These are phyloP conservation scores for Caenorhabditis remanei DNA, from an alignment of 1,140 invertebrate species.

Conservation along the genomic window DNA sequence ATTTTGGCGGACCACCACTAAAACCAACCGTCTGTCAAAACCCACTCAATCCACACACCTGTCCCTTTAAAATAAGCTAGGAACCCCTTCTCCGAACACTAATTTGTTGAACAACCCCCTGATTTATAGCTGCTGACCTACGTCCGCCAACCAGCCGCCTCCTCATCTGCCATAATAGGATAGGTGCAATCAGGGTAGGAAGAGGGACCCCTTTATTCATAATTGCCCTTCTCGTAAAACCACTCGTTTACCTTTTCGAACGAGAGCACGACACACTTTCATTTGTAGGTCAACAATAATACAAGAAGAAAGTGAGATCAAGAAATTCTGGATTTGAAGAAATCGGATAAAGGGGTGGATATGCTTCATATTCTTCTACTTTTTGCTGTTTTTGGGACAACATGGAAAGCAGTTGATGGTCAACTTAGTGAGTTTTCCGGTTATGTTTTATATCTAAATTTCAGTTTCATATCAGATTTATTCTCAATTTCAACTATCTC, in stretches of 20 bases:
- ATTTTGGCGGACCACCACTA: background rate
- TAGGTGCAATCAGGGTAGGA: slow-evolving; percentile 10
- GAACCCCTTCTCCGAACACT: background rate
- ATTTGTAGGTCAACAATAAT: slow-evolving; percentile 12
- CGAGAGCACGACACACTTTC: slow-evolving; percentile 19
- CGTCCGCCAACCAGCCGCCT: background rate
- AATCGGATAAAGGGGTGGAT: background rate
- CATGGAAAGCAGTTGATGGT: background rate
- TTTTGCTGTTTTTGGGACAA: background rate
- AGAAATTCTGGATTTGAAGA: background rate
- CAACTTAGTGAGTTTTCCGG: slow-evolving; percentile 22
- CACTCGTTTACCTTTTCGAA: background rate
- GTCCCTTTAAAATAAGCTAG: background rate
- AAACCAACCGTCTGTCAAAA: slow-evolving; percentile 41
- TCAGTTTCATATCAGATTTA: background rate
- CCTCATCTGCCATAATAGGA: slow-evolving; percentile 45
- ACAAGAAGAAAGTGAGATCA: slow-evolving; percentile 21
- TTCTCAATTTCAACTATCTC: background rate
- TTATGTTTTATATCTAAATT: background rate
- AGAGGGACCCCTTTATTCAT: background rate
- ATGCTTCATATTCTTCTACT: slow-evolving; percentile 20
- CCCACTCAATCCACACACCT: background rate
- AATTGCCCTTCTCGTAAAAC: background rate
- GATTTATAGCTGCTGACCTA: slow-evolving; percentile 38
- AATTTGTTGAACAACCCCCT: slow-evolving; percentile 52